phyloP scores from a whole-genome alignment of 2,113 vertebrate genomes.

The Ranitomeya imitator region DNA sequence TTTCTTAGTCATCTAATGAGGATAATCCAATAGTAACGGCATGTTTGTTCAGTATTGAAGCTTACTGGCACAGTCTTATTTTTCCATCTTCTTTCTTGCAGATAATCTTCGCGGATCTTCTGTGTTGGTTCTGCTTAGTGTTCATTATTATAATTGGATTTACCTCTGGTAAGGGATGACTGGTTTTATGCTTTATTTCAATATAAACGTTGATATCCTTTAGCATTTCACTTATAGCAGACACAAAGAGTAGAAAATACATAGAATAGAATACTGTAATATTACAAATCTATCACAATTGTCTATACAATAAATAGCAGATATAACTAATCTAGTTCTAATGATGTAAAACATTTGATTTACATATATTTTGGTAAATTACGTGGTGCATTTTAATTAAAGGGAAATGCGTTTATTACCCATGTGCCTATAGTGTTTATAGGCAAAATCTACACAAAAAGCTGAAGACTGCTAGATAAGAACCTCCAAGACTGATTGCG shows the following conservation, averaged over 20 bases:
- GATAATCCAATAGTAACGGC: not conserved
- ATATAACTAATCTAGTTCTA: no score
- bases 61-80: not conserved
- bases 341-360: no score
- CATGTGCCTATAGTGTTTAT: no score
- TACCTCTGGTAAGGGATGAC: conserved; percentile 18
- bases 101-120: conserved; percentile 50
- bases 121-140: conserved; percentile 54
- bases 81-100: conserved; percentile 24
- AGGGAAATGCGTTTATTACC: no score
- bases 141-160: conserved; percentile 52
- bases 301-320: no score
- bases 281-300: not conserved
- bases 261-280: not conserved
- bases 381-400: no score
- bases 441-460: no score
- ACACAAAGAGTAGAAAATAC: not conserved
- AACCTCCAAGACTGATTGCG: no score
- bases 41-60: not conserved
- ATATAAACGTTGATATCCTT: not conserved
- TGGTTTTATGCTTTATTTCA: not conserved
- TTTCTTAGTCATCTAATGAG: not conserved
- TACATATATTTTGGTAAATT: no score
- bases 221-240: not conserved
- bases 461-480: no score